Base-by-base conservation (phyloP, 1,140 invertebrate species). In the Nymphalis io region DNA sequence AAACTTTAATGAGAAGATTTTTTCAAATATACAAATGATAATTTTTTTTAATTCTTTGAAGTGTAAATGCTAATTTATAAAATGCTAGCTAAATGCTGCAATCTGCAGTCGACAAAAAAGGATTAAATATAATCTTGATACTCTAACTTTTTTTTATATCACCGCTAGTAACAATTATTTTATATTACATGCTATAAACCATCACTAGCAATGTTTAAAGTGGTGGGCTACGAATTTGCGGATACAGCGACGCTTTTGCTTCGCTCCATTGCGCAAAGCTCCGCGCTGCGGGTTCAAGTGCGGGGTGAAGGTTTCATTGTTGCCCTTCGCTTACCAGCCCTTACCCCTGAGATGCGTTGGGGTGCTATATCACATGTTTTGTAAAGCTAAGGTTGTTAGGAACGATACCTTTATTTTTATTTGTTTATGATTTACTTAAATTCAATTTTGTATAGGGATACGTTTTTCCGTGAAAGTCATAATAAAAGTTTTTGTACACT, bases 281-380 rank as follows among this genome's bases (percentile, higher is more conserved):
- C 74, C 76, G 73, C 76, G 74, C 71, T 64, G 69, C 70, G 84
- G 85, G 87, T 90, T 91, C 89, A 91, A 91, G 87, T 84, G 82
- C 86, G 89, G 85, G 89, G 86, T 91, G 87, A 91, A 89, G 87
- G 89, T 86, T 87, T 69, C 80, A 78, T 80, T 72, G 78, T 72
- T 69, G 72, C 72, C 75, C 74, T 79, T 71, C 74, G 64, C 57
- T 46, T 63, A 64, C 68, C 69, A 71, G 69, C 73, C 73, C 73
- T 75, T 75, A 72, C 65, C 72, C 51, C 42, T 66, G 65, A 75
- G 73, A 64, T 65, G 60, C 55, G 63, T 72, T 72, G 65, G 65
- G 69, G 65, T 57, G 60, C 63, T 33, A 38, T 38, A 48, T 60
- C 27, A 48, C 42, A 20, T 68, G 59, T 40, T 60, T 27, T 55